Evolutionary conservation across 2,113 vertebrate genomes (phyloP), one percentile per base, ranked within the genome.

Genomic region (Spea multiplicata): DNA sequence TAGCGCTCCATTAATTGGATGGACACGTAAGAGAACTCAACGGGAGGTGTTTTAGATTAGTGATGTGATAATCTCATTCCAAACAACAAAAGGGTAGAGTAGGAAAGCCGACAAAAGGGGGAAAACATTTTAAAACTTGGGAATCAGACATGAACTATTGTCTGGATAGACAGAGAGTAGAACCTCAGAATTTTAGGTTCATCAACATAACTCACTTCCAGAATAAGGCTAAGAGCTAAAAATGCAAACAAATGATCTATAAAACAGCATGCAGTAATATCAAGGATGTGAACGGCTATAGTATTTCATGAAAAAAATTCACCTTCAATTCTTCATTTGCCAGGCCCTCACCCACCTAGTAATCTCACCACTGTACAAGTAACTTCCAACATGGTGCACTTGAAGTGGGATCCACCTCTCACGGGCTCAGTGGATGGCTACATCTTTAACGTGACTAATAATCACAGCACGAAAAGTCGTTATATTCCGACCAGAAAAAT

Each of bases 401-500:
- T 99, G 84, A 90, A 82, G 3, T 99, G 97, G 97, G 93, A 92
- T 5, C 91, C 91, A 0, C 81, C 86, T 3, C 81, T 86, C 0
- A 66, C 82, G 0, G 84, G 87, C 1, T 5, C 87, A 0, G 88
- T 91, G 66, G 95, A 97, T 50, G 97, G 96, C 0, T 99, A 95
- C 13, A 92, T 97, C 88, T 94, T 99, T 83, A 99, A 98, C 0
- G 91, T 98, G 86, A 98, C 96, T 66, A 93, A 92, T 0, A 89
- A 92, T 3, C 90, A 96, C 87, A 98, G 88, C 5, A 90, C 93
- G 61, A 94, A 96, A 86, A 98, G 97, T 83, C 97, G 96, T 84
- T 97, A 96, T 0, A 88, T 99, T 74, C 94, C 96, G 74, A 94
- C 89, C 0, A 95, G 96, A 65, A 94, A 91, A 62, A 83, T 96